phyloP scores from a whole-genome alignment of 1,140 invertebrate genomes.

The Megalonaias nervosa region DNA sequence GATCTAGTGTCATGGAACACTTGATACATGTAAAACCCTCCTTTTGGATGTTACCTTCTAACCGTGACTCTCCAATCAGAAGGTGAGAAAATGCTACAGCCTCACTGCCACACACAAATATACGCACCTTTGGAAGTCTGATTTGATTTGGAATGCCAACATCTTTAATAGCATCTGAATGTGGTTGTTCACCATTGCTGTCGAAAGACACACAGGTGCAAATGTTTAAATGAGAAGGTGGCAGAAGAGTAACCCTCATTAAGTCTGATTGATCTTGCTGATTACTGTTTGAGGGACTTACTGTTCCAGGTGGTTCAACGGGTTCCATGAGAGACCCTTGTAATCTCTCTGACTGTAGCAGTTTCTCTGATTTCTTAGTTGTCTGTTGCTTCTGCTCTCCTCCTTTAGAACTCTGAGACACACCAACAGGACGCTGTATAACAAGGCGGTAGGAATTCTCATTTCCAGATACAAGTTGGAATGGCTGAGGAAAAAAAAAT shows the following conservation, averaged over 20 bases:
- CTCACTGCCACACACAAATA: constrained; percentile 34
- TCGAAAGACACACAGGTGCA: too few species aligned
- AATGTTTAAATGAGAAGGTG: too few species aligned
- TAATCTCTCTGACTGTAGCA: too few species aligned
- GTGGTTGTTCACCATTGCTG: too few species aligned
- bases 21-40: constrained; percentile 12
- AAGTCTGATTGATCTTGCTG: too few species aligned
- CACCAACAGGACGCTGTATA: constrained; percentile 29
- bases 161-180: too few species aligned
- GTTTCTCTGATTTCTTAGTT: too few species aligned
- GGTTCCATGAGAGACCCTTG: too few species aligned
- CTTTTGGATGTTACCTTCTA: constrained; percentile 2
- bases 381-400: too few species aligned
- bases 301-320: too few species aligned
- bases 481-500: constrained; percentile 10
- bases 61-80: constrained; percentile 12
- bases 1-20: constrained; percentile 29
- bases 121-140: constrained; percentile 29
- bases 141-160: constrained; percentile 19
- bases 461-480: constrained; percentile 7
- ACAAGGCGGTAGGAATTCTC: constrained; percentile 11
- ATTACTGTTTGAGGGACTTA: too few species aligned
- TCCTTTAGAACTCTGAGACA: constrained; percentile 23
- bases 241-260: too few species aligned
- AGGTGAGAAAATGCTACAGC: constrained; percentile 23